Evolutionary conservation across 1,140 invertebrate genomes (phyloP).

Genomic region (Sarcophaga peregrina): DNA sequence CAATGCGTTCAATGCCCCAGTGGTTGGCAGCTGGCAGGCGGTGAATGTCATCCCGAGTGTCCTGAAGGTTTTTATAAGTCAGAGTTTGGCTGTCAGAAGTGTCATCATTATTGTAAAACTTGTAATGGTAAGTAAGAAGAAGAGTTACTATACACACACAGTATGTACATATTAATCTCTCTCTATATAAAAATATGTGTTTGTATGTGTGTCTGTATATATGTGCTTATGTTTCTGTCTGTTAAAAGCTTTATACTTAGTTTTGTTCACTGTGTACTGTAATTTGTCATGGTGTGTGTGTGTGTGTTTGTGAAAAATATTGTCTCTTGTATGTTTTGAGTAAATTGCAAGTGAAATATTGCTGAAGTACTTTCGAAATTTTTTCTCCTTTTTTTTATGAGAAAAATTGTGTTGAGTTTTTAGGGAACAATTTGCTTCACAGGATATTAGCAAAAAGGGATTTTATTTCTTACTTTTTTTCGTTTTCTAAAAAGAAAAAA

Average conservation of each 20-base stretch:
- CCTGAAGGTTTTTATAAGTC: slow-evolving; percentile 85
- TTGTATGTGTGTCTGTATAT: neutral
- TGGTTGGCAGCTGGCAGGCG: slow-evolving; percentile 81
- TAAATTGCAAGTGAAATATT: too few relatives aligned
- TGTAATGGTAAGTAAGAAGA: slow-evolving; percentile 74
- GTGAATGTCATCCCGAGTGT: slow-evolving; percentile 85
- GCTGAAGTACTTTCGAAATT: too few relatives aligned
- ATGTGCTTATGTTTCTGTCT: neutral
- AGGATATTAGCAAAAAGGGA: too few relatives aligned
- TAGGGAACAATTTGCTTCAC: too few relatives aligned
- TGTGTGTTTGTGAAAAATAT: neutral
- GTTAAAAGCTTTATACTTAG: neutral
- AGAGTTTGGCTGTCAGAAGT: slow-evolving; percentile 82
- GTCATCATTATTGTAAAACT: slow-evolving; percentile 84
- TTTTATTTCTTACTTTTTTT: too few relatives aligned
- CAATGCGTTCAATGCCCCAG: slow-evolving; percentile 85
- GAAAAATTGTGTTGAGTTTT: too few relatives aligned
- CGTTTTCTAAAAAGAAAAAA: too few relatives aligned
- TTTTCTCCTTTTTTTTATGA: too few relatives aligned
- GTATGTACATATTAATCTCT: neutral
- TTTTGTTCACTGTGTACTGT: slow-evolving; percentile 40
- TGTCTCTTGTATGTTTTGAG: neutral
- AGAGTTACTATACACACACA: neutral
- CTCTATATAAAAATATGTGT: neutral
- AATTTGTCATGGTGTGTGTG: slow-evolving; percentile 14